Percentiles rank a stretch among this genome's conserved stretches.
Conservation (phyloP, 1,140 invertebrate species). For the Anoplolepis gracilipes region DNA sequence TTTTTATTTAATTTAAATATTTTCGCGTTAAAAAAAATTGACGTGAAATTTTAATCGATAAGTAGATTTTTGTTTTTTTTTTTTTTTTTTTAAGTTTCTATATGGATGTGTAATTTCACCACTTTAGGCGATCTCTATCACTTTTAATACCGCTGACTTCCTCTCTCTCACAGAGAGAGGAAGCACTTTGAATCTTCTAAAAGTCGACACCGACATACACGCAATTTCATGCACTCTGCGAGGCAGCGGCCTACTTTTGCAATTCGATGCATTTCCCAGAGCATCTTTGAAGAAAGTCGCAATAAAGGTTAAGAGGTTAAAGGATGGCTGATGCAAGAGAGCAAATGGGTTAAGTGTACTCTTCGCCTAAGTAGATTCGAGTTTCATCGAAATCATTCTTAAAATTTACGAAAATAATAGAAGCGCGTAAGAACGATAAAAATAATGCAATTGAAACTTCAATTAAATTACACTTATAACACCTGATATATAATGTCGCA, state of each 20-base stretch:
- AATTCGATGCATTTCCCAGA: slow-evolving; percentile 33
- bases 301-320: slow-evolving; percentile 33
- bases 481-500: too few species aligned
- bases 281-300: slow-evolving; percentile 35
- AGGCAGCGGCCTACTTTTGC: slow-evolving; percentile 4
- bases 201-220: not conserved
- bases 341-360: slow-evolving; percentile 40
- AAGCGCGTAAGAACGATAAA: not conserved
- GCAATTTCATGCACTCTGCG: slow-evolving; percentile 28
- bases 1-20: too few species aligned
- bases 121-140: not conserved
- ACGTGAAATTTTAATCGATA: too few species aligned
- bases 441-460: too few species aligned
- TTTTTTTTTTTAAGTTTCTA: too few species aligned
- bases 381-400: slow-evolving; percentile 1
- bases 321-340: not conserved
- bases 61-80: too few species aligned
- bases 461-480: too few species aligned
- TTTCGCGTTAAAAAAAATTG: too few species aligned
- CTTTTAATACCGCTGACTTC: slow-evolving; percentile 4
- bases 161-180: too few species aligned
- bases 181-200: slow-evolving; percentile 16
- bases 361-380: slow-evolving; percentile 26
- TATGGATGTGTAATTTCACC: not conserved
- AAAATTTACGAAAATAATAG: slow-evolving; percentile 16